These are phyloP conservation scores for Passer domesticus DNA, from an alignment of 2,113 vertebrate species.

Conservation along the genomic window DNA sequence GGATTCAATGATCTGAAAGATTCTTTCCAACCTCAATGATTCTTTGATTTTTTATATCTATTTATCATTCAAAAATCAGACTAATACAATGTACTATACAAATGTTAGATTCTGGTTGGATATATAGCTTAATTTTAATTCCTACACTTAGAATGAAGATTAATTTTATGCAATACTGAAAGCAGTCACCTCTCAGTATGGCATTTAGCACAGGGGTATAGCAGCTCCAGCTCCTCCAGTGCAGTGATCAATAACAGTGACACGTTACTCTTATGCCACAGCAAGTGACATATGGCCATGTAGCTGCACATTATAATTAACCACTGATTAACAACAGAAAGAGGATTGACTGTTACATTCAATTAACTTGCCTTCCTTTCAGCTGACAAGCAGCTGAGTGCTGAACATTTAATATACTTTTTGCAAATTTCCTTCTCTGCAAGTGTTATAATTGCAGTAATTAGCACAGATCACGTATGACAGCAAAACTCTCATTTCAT, in stretches of 20 bases:
- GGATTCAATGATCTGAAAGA: not conserved
- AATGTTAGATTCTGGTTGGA: not conserved
- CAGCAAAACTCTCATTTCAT: constrained; percentile 21
- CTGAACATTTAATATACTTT: constrained; percentile 6
- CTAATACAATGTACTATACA: not conserved
- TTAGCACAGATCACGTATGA: constrained; percentile 20
- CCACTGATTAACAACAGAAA: constrained; percentile 12
- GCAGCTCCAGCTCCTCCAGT: not conserved
- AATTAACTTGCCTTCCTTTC: constrained; percentile 29
- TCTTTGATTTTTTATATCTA: not conserved
- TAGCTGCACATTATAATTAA: constrained; percentile 43
- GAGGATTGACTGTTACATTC: constrained; percentile 29
- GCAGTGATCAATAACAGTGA: not conserved
- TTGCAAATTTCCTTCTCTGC: constrained; percentile 19
- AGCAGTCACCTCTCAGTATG: not conserved
- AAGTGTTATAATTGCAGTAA: constrained; percentile 32
- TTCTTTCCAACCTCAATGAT: not conserved
- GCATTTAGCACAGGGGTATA: not conserved
- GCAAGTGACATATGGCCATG: constrained; percentile 17
- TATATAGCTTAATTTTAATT: not conserved
- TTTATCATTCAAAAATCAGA: not conserved
- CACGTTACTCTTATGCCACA: not conserved
- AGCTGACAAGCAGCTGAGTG: not conserved
- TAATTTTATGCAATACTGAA: not conserved
- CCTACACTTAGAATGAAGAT: not conserved